Conservation (phyloP, 2,113 vertebrate species). For the Siniperca knerii region DNA sequence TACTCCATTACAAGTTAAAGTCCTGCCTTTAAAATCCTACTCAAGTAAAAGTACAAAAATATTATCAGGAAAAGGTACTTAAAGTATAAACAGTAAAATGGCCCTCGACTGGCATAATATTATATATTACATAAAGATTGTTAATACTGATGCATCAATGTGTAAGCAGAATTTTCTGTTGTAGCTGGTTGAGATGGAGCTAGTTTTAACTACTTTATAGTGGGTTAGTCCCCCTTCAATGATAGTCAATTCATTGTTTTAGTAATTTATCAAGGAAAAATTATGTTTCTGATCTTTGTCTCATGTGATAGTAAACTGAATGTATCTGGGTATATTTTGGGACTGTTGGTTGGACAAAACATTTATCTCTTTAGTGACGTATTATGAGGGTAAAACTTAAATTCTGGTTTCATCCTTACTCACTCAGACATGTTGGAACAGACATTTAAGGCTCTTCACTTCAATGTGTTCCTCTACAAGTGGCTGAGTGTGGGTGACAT, state of each 20-base stretch:
- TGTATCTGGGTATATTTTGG: too few species aligned
- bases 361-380: neutral
- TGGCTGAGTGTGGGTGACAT: constrained; percentile 64
- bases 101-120: neutral
- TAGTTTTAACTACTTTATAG: neutral
- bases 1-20: neutral
- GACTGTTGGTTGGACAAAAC: neutral
- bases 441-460: constrained; percentile 86
- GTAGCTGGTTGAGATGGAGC: neutral
- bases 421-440: constrained; percentile 83
- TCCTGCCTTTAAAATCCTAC: neutral
- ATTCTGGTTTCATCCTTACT: constrained; percentile 10
- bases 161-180: neutral
- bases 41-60: neutral
- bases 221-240: neutral
- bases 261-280: too few species aligned
- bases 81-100: neutral
- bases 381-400: neutral
- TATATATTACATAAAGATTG: neutral
- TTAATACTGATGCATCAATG: neutral
- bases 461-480: constrained; percentile 74
- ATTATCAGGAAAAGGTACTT: neutral
- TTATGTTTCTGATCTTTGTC: too few species aligned
- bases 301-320: neutral
- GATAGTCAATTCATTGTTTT: too few species aligned